Evolutionary conservation across 1,140 invertebrate genomes (phyloP).

Genomic region (Apis laboriosa): DNA sequence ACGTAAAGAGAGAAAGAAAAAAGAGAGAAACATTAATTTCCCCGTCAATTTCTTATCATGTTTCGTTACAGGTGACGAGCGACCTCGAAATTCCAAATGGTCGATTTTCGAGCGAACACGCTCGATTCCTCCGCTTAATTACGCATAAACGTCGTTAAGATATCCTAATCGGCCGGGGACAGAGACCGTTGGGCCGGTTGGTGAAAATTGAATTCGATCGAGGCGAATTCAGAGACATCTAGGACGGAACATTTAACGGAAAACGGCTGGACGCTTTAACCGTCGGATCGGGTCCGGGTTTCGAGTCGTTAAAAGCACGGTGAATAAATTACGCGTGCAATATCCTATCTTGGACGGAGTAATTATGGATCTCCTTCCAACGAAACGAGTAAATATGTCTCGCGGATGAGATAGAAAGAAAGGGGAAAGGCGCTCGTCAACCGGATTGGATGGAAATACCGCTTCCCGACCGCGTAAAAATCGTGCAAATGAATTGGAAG

Average conservation of each 20-base stretch:
- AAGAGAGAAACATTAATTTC: too few species aligned
- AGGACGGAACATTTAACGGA: conserved; percentile 10
- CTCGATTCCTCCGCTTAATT: background rate
- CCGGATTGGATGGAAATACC: background rate
- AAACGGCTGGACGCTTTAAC: conserved; percentile 3
- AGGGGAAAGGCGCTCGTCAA: background rate
- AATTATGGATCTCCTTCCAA: background rate
- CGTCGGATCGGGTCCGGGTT: conserved; percentile 4
- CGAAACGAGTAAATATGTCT: conserved; percentile 8
- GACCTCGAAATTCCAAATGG: too few species aligned
- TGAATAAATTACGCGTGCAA: conserved; percentile 35
- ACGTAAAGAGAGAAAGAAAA: too few species aligned
- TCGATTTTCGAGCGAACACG: background rate
- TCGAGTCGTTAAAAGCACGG: conserved; percentile 20
- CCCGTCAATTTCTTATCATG: background rate
- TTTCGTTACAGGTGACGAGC: background rate
- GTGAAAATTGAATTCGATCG: background rate
- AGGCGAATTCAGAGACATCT: conserved; percentile 25
- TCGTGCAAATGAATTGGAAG: background rate
- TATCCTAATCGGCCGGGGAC: background rate
- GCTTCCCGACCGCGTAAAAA: background rate
- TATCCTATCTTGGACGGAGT: background rate
- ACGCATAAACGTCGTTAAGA: background rate
- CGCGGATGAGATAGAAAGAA: background rate
- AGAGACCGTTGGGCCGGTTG: background rate